phyloP scores from a whole-genome alignment of 2,888 invertebrate genomes.

The Hypomecis punctinalis region DNA sequence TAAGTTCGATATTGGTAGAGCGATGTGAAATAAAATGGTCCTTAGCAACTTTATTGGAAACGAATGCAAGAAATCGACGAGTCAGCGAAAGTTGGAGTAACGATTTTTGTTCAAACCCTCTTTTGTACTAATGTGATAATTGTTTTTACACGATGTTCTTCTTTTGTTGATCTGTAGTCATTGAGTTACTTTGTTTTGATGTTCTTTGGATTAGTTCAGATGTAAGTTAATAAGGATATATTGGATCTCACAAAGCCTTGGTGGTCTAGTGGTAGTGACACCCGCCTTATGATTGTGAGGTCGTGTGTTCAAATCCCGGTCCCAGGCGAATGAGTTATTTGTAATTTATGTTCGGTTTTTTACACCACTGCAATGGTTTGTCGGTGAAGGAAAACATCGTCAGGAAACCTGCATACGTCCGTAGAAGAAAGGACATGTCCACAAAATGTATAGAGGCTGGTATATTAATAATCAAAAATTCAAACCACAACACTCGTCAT shows the following conservation, averaged over 20 bases:
- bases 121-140: conserved; percentile 35
- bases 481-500: too few relatives aligned
- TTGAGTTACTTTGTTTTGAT: conserved; percentile 19
- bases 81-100: conserved; percentile 38
- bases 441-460: too few relatives aligned
- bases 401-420: too few relatives aligned
- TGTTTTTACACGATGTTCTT: conserved; percentile 28
- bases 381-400: too few relatives aligned
- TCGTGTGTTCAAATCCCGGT: too few relatives aligned
- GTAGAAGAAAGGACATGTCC: too few relatives aligned
- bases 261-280: too few relatives aligned
- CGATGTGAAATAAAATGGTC: conserved; percentile 27
- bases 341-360: too few relatives aligned
- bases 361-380: too few relatives aligned
- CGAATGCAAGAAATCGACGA: conserved; percentile 40
- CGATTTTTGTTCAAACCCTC: conserved; percentile 34
- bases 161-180: conserved; percentile 21
- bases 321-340: too few relatives aligned
- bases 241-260: not conserved
- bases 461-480: too few relatives aligned
- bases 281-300: not conserved
- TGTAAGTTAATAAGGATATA: conserved; percentile 2
- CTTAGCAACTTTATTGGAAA: conserved; percentile 38
- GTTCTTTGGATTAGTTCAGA: conserved; percentile 11
- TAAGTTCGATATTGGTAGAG: conserved; percentile 8